These are phyloP conservation scores for Prunella strophiata DNA, from an alignment of 2,797 vertebrate genomes.

Conservation along the genomic window DNA sequence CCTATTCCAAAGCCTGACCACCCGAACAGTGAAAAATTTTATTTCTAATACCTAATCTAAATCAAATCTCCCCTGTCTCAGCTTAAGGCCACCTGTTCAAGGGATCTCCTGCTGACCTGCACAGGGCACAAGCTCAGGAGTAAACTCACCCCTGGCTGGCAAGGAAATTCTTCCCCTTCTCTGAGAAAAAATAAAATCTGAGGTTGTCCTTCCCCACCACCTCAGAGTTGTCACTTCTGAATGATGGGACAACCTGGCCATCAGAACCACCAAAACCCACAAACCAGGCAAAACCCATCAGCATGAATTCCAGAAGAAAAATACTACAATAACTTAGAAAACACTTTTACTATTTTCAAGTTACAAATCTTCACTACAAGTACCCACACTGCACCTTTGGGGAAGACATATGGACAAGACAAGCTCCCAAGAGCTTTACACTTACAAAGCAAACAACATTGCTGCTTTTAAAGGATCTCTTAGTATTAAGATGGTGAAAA, in stretches of 20 bases:
- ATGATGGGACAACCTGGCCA: rapidly evolving
- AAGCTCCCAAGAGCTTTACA: background rate
- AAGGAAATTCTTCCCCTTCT: background rate
- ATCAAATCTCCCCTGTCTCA: background rate
- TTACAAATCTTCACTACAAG: background rate
- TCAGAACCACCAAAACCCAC: background rate
- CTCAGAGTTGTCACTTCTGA: rapidly evolving
- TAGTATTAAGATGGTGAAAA: background rate
- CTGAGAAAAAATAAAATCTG: background rate
- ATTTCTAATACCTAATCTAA: background rate
- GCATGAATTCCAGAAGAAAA: background rate
- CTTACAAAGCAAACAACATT: background rate
- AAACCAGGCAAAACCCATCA: background rate
- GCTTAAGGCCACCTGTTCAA: background rate
- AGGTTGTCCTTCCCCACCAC: background rate
- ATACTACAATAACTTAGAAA: background rate
- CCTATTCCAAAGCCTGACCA: background rate
- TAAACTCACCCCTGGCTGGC: rapidly evolving
- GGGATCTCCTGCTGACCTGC: background rate
- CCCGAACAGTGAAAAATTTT: rapidly evolving
- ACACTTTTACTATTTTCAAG: background rate
- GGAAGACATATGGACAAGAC: background rate
- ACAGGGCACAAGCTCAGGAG: rapidly evolving
- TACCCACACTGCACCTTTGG: background rate
- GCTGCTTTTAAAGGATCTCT: background rate